Evolutionary conservation across 1,140 invertebrate species (phyloP), one percentile per base, ranked within the genome.

Genomic region (Sesamia nonagrioides): DNA sequence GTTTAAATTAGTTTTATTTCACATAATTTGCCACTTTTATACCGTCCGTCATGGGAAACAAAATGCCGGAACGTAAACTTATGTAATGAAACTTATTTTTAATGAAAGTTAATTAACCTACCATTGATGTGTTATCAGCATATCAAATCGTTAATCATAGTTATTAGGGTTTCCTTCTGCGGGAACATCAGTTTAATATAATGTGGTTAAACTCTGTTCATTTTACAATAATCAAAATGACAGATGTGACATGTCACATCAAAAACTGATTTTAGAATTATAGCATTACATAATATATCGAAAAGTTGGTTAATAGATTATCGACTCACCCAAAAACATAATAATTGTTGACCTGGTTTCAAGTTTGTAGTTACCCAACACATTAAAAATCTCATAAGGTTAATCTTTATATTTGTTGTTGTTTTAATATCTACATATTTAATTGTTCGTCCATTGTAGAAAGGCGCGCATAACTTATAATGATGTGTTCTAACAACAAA

Each of bases 61-160:
- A 48, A 13, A 48, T 15, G n/a, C n/a, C n/a, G n/a, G n/a, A n/a
- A n/a, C n/a, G 45, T 15, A 48, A 48, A 13, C 4, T 15, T 48
- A 15, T 48, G 45, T 48, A 48, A 48, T 15, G 45, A 15, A 48
- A 56, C 54, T 56, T 56, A 11, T 48, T 48, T 15, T 48, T 48
- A 48, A 48, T 48, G 45, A 48, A 48, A 15, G 45, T 8, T 27
- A 56, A 33, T 13, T 33, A 21, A 56, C 9, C 54, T 27, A 54
- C 50, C 7, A 18, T 27, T 56, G 18, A 33, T 56, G 18, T 13
- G 2, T 56, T 27, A 56, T 27, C 54, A 56, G 54, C 54, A 21
- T 27, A 27, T 27, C 54, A 56, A 56, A 56, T 56, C 27, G 54
- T 13, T 56, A 56, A 56, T 56, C 18, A 56, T 13, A 56, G 54